Percentiles rank a stretch among this genome's conserved stretches.
Conservation (phyloP, 2,888 invertebrate genomes). For the Caenorhabditis japonica region DNA sequence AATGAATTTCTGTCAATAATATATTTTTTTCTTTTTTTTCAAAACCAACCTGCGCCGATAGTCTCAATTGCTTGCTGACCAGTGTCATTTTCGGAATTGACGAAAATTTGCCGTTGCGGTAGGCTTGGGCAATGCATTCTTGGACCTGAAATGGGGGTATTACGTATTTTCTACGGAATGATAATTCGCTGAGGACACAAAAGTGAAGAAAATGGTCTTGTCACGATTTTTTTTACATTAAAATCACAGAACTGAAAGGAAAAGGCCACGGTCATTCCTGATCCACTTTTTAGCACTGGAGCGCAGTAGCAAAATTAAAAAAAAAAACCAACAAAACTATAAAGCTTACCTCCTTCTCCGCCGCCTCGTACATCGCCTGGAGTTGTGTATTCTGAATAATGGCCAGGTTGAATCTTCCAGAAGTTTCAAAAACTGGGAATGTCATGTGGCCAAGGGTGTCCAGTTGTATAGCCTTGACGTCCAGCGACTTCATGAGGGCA, state of each 20-base stretch:
- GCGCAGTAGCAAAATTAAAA: too few relatives aligned
- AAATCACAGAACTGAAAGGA: too few relatives aligned
- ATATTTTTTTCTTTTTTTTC: neutral
- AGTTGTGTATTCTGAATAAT: conserved; percentile 61
- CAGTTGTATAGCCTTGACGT: conserved; percentile 71
- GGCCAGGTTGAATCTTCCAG: conserved; percentile 60
- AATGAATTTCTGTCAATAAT: too few relatives aligned
- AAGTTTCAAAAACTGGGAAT: conserved; percentile 61
- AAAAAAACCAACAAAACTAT: neutral
- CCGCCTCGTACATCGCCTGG: conserved; percentile 58
- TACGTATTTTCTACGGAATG: neutral
- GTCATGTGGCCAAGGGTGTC: conserved; percentile 69
- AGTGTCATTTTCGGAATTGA: conserved; percentile 60
- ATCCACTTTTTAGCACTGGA: too few relatives aligned
- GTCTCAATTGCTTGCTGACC: conserved; percentile 36
- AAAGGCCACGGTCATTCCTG: too few relatives aligned
- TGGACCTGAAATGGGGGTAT: conserved; percentile 50
- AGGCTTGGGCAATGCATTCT: conserved; percentile 58
- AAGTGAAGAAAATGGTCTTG: too few relatives aligned
- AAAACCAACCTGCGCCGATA: conserved; percentile 50
- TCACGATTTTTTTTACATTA: too few relatives aligned
- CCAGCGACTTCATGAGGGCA: conserved; percentile 58
- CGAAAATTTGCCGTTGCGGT: conserved; percentile 59
- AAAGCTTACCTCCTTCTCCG: conserved; percentile 64
- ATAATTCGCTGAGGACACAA: too few relatives aligned